Conservation (phyloP, 2,888 invertebrate genomes). For the Ormyrus nitidulus region DNA sequence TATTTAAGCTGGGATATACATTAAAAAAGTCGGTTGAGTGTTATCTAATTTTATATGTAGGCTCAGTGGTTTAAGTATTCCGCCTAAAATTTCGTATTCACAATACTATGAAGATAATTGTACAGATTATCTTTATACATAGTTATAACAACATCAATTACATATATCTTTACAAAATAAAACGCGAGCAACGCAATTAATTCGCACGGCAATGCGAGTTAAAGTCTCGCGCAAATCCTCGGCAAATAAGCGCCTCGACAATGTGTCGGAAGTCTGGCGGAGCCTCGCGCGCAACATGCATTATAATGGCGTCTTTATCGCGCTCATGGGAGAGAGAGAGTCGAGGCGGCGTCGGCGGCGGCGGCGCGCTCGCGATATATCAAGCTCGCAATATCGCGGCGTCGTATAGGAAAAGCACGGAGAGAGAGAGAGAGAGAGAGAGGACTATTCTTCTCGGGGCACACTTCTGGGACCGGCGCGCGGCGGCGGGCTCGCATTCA, state of each 20-base stretch:
- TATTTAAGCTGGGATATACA: too few species aligned
- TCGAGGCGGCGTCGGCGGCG: neutral
- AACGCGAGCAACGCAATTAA: too few species aligned
- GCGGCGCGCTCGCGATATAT: conserved; percentile 63
- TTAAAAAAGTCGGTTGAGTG: too few species aligned
- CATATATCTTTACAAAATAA: too few species aligned
- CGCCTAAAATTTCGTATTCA: too few species aligned
- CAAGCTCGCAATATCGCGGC: conserved; percentile 67
- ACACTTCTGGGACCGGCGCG: conserved; percentile 51
- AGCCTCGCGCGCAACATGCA: conserved; percentile 12
- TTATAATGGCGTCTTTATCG: conserved; percentile 69
- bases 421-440: neutral
- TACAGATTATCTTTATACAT: too few species aligned
- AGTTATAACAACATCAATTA: too few species aligned
- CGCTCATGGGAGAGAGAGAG: conserved; percentile 68
- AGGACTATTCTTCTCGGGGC: conserved; percentile 54
- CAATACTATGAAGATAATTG: too few species aligned
- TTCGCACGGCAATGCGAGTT: neutral
- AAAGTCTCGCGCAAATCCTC: neutral
- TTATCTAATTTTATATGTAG: too few species aligned
- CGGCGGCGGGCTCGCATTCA: conserved; percentile 65
- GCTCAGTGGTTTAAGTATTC: too few species aligned
- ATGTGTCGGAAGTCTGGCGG: conserved; percentile 35
- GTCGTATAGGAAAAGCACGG: conserved; percentile 17
- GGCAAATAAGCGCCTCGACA: conserved; percentile 12